Evolutionary conservation across 2,113 vertebrate genomes (phyloP).

Genomic region (Tetrao urogallus): DNA sequence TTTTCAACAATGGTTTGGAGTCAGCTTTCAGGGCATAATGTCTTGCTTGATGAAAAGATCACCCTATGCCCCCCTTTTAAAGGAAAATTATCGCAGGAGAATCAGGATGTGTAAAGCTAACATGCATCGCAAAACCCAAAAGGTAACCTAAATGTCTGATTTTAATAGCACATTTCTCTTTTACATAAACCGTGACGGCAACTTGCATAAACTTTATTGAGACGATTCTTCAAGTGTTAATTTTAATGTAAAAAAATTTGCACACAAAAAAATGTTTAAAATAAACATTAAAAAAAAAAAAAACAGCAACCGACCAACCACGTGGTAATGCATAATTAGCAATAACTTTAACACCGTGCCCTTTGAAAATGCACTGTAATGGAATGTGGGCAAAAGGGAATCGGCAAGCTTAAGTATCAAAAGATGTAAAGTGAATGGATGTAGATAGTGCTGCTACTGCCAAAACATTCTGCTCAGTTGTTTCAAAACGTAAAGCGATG

Average conservation of each 20-base stretch:
- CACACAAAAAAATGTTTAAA: slow-evolving; percentile 78
- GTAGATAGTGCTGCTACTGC: slow-evolving; percentile 72
- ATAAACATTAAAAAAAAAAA: slow-evolving; percentile 69
- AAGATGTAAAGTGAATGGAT: slow-evolving; percentile 68
- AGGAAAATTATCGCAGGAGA: slow-evolving; percentile 96
- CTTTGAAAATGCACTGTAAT: slow-evolving; percentile 69
- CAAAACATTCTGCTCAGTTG: slow-evolving; percentile 74
- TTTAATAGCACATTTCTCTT: slow-evolving; percentile 92
- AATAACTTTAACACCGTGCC: slow-evolving; percentile 80
- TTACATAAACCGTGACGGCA: slow-evolving; percentile 87
- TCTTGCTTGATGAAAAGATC: slow-evolving; percentile 94
- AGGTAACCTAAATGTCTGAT: slow-evolving; percentile 99
- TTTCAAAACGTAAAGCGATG: slow-evolving; percentile 70
- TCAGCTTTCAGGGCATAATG: slow-evolving; percentile 97
- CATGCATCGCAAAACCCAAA: slow-evolving; percentile 91
- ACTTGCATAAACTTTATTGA: slow-evolving; percentile 81
- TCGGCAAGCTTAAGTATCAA: slow-evolving; percentile 75
- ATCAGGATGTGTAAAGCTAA: slow-evolving; percentile 99
- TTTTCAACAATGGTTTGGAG: slow-evolving; percentile 93
- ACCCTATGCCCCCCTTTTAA: slow-evolving; percentile 88
- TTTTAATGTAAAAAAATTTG: slow-evolving; percentile 78
- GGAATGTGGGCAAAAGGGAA: slow-evolving; percentile 75
- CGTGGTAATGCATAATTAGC: slow-evolving; percentile 79
- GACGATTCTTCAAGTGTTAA: slow-evolving; percentile 76
- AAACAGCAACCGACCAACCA: slow-evolving; percentile 17